Conservation (phyloP, 2,113 vertebrate species). For the Balaenoptera acutorostrata region DNA sequence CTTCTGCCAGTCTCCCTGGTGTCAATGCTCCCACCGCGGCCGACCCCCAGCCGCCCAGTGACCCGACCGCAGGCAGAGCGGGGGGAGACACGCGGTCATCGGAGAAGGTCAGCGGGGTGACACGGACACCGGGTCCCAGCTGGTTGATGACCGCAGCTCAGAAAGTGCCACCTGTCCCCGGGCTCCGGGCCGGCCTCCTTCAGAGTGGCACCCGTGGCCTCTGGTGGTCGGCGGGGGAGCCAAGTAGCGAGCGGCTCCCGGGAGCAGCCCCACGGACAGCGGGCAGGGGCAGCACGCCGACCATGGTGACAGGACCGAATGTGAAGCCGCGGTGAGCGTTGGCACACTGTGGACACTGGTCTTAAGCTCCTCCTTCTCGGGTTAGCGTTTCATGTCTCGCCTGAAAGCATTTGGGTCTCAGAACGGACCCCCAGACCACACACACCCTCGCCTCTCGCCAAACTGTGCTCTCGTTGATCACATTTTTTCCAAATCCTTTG, state of each 20-base stretch:
- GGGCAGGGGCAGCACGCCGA: not conserved
- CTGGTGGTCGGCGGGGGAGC: rapidly evolving
- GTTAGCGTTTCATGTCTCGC: rapidly evolving
- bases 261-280: not conserved
- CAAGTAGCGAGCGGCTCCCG: rapidly evolving
- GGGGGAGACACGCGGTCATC: not conserved
- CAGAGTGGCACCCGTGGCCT: rapidly evolving
- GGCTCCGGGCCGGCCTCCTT: rapidly evolving
- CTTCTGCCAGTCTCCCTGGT: not conserved
- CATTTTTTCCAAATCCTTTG: not conserved
- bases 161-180: rapidly evolving
- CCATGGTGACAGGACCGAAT: not conserved
- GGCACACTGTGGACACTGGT: not conserved
- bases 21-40: not conserved
- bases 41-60: not conserved
- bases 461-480: rapidly evolving
- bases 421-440: not conserved
- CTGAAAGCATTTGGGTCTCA: not conserved
- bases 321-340: not conserved
- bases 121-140: rapidly evolving
- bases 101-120: not conserved
- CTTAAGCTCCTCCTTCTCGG: not conserved
- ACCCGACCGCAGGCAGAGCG: not conserved
- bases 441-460: not conserved
- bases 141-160: not conserved